Conservation (phyloP, 2,888 invertebrate genomes). For the Dromius quadrimaculatus region DNA sequence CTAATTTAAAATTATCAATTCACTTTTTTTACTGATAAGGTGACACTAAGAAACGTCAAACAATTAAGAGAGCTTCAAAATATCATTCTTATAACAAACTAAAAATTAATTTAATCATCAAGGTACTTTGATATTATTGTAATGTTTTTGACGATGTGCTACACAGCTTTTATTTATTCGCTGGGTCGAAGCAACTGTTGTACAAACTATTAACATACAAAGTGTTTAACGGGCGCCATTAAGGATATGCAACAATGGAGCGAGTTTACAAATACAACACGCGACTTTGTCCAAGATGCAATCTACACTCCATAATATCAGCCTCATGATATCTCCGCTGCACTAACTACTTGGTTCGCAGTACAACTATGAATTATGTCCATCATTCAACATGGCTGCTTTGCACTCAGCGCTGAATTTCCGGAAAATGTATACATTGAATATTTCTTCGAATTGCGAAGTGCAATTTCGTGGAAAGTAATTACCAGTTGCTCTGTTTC, state of each 20-base stretch:
- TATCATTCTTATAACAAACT: too few relatives aligned
- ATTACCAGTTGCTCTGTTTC: conserved; percentile 17
- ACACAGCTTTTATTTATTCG: conserved; percentile 7
- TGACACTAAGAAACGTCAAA: too few relatives aligned
- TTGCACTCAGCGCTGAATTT: conserved; percentile 27
- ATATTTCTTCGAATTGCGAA: conserved; percentile 28
- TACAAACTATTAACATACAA: conserved; percentile 37
- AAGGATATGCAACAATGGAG: conserved; percentile 43
- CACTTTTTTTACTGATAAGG: too few relatives aligned
- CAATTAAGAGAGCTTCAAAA: too few relatives aligned
- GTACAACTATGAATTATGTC: conserved; percentile 35
- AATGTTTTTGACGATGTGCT: not conserved
- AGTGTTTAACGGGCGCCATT: conserved; percentile 46
- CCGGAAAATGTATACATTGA: conserved; percentile 18
- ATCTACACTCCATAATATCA: conserved; percentile 23
- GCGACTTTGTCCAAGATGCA: conserved; percentile 40
- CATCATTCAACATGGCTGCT: conserved; percentile 31
- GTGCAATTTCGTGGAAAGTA: conserved; percentile 33
- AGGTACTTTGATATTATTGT: too few relatives aligned
- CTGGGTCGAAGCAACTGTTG: conserved; percentile 26
- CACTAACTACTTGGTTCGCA: conserved; percentile 19
- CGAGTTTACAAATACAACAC: not conserved
- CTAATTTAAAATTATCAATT: too few relatives aligned
- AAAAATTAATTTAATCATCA: too few relatives aligned
- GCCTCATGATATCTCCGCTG: not conserved